Conservation (phyloP, 2,113 vertebrate genomes). For the Dicerorhinus sumatrensis region DNA sequence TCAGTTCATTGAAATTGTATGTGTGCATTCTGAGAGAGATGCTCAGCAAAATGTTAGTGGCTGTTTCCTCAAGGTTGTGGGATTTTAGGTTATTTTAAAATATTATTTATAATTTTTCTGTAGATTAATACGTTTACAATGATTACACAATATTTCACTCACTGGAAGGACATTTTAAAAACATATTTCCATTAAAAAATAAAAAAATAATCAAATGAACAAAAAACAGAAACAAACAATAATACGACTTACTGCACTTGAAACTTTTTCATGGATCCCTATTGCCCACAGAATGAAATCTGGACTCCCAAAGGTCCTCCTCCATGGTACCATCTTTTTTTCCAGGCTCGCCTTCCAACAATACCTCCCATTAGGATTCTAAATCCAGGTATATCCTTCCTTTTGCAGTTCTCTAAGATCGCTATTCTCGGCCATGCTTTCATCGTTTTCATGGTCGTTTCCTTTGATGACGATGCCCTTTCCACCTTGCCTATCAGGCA, state of each 20-base stretch:
- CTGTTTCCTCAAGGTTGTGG: not conserved
- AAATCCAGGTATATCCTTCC: accelerated
- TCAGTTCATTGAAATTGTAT: not conserved
- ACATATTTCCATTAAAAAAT: not conserved
- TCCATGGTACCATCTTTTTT: not conserved
- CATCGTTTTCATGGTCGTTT: not conserved
- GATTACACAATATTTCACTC: conserved; percentile 31
- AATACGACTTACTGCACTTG: not conserved
- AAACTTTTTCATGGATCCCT: not conserved
- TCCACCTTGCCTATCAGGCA: too few relatives aligned
- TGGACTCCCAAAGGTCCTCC: not conserved
- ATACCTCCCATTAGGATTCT: not conserved
- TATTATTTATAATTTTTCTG: conserved; percentile 19
- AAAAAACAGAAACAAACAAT: not conserved
- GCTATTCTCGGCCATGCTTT: not conserved
- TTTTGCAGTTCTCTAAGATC: too few relatives aligned
- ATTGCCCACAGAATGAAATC: not conserved
- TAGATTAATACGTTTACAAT: conserved; percentile 7
- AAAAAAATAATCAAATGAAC: not conserved
- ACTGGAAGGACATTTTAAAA: not conserved
- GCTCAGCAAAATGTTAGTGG: not conserved
- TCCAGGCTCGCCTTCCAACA: not conserved
- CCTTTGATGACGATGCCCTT: not conserved
- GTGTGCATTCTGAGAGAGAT: not conserved
- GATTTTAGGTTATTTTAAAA: conserved; percentile 4